phyloP scores from a whole-genome alignment of 2,113 vertebrate genomes.

The Aplodontia rufa region DNA sequence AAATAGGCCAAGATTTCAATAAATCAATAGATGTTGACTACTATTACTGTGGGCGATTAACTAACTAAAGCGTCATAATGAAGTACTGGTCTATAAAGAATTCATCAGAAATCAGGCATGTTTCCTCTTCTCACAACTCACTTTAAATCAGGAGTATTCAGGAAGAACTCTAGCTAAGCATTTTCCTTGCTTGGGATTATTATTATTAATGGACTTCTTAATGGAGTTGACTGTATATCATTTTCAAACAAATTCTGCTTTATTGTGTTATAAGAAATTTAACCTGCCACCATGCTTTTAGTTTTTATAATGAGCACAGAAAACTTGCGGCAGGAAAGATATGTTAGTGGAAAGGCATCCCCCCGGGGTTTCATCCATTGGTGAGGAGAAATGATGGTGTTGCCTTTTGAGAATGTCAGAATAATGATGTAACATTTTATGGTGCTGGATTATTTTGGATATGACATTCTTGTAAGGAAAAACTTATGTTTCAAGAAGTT shows the following conservation, averaged over 20 bases:
- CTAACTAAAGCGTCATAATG: not conserved
- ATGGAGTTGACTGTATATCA: slow-evolving; percentile 22
- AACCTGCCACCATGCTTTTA: not conserved
- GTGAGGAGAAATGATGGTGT: slow-evolving; percentile 46
- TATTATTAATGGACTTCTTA: slow-evolving; percentile 37
- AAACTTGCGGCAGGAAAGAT: slow-evolving; percentile 12
- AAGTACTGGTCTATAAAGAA: not conserved
- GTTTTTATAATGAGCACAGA: not conserved
- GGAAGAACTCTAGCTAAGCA: not conserved
- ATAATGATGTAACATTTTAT: slow-evolving; percentile 58
- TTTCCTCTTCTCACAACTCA: not conserved
- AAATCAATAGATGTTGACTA: not conserved
- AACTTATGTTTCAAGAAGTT: slow-evolving; percentile 43
- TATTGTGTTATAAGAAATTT: not conserved
- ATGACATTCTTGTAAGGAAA: slow-evolving; percentile 41
- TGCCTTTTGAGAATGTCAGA: slow-evolving; percentile 65
- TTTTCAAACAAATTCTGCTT: slow-evolving; percentile 31
- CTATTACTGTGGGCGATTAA: too few relatives aligned
- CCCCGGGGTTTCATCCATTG: slow-evolving; percentile 3
- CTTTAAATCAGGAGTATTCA: slow-evolving; percentile 6
- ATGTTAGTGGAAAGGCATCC: slow-evolving; percentile 32
- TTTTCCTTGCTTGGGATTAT: slow-evolving; percentile 27
- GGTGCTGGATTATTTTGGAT: slow-evolving; percentile 59
- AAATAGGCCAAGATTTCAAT: not conserved
- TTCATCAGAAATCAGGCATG: not conserved